Evolutionary conservation across 92 coral and sea anemone genomes (phyloP).

Genomic region (Bergia sp.): DNA sequence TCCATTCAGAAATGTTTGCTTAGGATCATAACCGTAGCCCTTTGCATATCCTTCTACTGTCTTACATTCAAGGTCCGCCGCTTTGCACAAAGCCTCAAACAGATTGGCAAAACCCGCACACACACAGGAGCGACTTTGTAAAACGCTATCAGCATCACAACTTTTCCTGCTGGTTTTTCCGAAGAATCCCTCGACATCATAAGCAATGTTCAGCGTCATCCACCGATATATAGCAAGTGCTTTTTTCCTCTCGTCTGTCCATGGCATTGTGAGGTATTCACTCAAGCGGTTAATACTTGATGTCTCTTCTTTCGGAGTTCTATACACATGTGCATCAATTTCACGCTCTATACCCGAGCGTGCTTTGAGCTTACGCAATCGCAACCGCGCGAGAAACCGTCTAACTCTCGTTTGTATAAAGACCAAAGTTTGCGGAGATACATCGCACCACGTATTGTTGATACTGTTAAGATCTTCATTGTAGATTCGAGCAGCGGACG

Average conservation of each 20-base stretch:
- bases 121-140: conserved; percentile 58
- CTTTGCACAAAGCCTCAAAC: conserved; percentile 73
- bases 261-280: conserved; percentile 75
- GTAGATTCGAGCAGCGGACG: conserved; percentile 42
- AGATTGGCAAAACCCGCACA: conserved; percentile 74
- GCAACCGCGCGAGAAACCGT: conserved; percentile 57
- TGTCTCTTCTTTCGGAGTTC: conserved; percentile 68
- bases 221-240: conserved; percentile 83
- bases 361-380: conserved; percentile 65
- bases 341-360: conserved; percentile 68
- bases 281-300: conserved; percentile 62
- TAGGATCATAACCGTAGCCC: conserved; percentile 75
- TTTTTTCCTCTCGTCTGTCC: conserved; percentile 61
- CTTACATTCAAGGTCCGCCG: conserved; percentile 67
- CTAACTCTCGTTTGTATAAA: conserved; percentile 65
- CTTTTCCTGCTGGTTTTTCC: conserved; percentile 52
- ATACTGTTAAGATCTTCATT: conserved; percentile 50
- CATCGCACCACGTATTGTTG: conserved; percentile 21
- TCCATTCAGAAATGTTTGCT: conserved; percentile 62
- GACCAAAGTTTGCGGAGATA: conserved; percentile 63
- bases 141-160: conserved; percentile 72
- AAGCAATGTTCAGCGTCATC: conserved; percentile 73
- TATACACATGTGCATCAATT: conserved; percentile 68
- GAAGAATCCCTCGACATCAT: conserved; percentile 77
- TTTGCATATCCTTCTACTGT: conserved; percentile 77